These are phyloP conservation scores for Bufo gargarizans DNA, from an alignment of 2,113 vertebrate genomes.

Conservation along the genomic window DNA sequence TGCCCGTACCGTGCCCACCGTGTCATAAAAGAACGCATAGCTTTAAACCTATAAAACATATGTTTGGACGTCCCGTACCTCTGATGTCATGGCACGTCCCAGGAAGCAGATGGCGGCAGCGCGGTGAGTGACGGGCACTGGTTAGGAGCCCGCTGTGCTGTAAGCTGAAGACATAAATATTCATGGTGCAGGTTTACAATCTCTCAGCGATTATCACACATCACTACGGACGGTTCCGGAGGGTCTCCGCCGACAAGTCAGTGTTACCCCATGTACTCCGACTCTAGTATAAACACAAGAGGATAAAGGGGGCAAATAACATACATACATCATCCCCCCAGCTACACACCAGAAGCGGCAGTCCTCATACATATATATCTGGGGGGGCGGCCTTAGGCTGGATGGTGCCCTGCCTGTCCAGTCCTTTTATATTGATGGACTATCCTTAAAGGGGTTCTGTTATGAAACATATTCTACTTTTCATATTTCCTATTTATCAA, in stretches of 20 bases:
- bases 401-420: no score
- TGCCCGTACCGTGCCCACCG: no score
- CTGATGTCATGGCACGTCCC: conserved; percentile 10
- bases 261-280: neutral
- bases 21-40: neutral
- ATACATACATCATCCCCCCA: neutral
- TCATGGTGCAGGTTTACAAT: neutral
- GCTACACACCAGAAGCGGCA: no score
- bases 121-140: conserved; percentile 7
- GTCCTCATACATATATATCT: no score
- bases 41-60: neutral
- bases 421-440: no score
- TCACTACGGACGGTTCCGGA: neutral
- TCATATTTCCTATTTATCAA: no score
- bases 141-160: conserved; percentile 22
- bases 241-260: neutral
- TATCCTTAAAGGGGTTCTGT: no score
- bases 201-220: conserved; percentile 5
- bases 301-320: neutral
- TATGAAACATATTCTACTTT: no score
- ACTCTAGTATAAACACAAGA: neutral
- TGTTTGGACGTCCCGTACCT: neutral
- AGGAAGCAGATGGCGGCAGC: conserved; percentile 45
- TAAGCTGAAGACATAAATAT: conserved; percentile 34
- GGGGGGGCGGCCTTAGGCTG: no score